Base-by-base conservation (phyloP, 2,113 vertebrate species). In the Xiphias gladius region DNA sequence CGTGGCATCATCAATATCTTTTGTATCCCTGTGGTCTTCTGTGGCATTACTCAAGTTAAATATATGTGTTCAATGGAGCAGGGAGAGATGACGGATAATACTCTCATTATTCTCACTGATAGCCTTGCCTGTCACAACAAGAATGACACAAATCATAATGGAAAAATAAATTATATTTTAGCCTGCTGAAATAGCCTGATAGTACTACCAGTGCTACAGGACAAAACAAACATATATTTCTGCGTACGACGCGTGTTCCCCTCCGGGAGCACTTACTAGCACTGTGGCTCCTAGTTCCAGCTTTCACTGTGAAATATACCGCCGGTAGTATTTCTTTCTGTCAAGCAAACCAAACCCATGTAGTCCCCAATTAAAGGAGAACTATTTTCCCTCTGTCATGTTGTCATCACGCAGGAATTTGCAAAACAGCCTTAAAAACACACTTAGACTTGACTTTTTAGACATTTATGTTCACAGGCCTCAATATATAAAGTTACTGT, bases 361-460 rank as follows among this genome's bases (percentile, higher is more conserved):
- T 39, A 85, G 85, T 84, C 73, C 32, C 76, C 76, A 74, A 80
- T 86, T 88, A 85, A 82, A 78, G 50, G 59, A 86, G 72, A 86
- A 64, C 66, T 69, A 64, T 88, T 81, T 76, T 82, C 74, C 75
- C 48, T 32, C 50, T 74, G 82, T 66, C 48, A 76, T 79, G 77
- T 79, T 62, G 65, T 86, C 88, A 84, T 62, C 43, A 35, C 32
- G 16, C 37, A 87, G 77, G 69, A 74, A 88, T 88, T 83, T 80
- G 62, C 67, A 61, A 70, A 88, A 85, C 61, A 35, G 61, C 52
- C 73, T 26, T 19, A 81, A 80, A 80, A 46, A 64, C 43, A 0
- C 77, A 75, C 68, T 90, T 75, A 79, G 86, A 85, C 67, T 37
- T 86, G 1, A 46, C 54, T 82, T 74, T 84, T 78, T 72, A 26